Evolutionary conservation across 2,797 vertebrate genomes (phyloP).

Genomic region (Momotus momota): DNA sequence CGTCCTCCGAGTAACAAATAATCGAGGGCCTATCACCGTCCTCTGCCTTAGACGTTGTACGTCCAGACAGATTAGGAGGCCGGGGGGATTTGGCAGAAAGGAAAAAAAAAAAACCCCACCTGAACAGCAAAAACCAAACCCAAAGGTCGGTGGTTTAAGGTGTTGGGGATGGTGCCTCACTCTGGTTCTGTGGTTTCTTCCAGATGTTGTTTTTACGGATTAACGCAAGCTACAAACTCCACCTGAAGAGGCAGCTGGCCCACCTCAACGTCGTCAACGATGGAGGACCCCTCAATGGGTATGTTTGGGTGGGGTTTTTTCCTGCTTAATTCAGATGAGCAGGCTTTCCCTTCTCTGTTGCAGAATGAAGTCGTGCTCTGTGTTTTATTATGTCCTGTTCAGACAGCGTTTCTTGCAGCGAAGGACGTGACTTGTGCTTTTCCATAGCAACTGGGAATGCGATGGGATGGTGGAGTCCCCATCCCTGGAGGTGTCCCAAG

Average conservation of each 20-base stretch:
- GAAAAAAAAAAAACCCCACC: no score
- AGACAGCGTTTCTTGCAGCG: not conserved
- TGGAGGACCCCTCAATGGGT: conserved; percentile 96
- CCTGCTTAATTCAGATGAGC: not conserved
- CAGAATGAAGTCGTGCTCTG: accelerated
- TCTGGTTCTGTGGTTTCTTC: not conserved
- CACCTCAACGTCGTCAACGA: conserved; percentile 94
- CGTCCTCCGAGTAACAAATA: not conserved
- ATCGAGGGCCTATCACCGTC: not conserved
- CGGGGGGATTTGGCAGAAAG: not conserved
- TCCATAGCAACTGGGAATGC: not conserved
- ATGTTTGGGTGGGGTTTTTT: not conserved
- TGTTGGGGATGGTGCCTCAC: not conserved
- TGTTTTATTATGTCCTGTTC: accelerated
- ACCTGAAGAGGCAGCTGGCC: conserved; percentile 93
- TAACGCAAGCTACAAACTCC: conserved; percentile 92
- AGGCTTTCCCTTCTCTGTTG: not conserved
- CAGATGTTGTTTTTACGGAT: conserved; percentile 95
- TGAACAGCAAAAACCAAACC: not conserved
- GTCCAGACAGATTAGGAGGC: not conserved
- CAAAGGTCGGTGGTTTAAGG: accelerated
- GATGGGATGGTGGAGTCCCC: not conserved
- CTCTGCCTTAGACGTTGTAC: accelerated
- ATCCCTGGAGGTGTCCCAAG: no score
- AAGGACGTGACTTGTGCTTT: not conserved